Evolutionary conservation across 2,888 invertebrate species (phyloP).

Genomic region (Synergus japonicus): DNA sequence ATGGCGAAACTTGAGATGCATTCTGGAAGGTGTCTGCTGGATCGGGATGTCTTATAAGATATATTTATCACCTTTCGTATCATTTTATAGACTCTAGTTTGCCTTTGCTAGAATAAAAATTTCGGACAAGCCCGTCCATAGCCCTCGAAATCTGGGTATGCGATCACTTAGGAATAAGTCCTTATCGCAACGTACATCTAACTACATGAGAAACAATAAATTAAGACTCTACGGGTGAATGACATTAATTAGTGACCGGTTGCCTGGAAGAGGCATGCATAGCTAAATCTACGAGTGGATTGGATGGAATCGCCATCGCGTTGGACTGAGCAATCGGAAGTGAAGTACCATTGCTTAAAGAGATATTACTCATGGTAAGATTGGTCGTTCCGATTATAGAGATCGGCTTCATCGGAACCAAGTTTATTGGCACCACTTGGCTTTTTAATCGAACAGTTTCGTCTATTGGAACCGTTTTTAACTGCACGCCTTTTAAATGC

Average conservation of each 20-base stretch:
- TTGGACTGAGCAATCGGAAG: conserved; percentile 52
- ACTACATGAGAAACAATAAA: conserved; percentile 69
- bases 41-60: conserved; percentile 56
- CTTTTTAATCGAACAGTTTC: conserved; percentile 69
- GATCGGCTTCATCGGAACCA: conserved; percentile 63
- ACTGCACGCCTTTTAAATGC: conserved; percentile 64
- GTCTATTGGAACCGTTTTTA: conserved; percentile 64
- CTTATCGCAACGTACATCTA: conserved; percentile 53
- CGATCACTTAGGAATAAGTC: conserved; percentile 36
- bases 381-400: conserved; percentile 64
- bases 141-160: conserved; percentile 66
- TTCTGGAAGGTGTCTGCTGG: background rate
- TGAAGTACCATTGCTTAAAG: conserved; percentile 54
- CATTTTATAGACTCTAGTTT: conserved; percentile 62
- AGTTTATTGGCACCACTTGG: conserved; percentile 52
- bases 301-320: conserved; percentile 63
- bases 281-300: conserved; percentile 72
- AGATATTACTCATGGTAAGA: conserved; percentile 60
- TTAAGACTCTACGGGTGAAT: conserved; percentile 70
- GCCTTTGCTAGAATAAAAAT: conserved; percentile 61
- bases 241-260: conserved; percentile 73
- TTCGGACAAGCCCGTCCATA: conserved; percentile 65
- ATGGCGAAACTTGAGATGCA: background rate
- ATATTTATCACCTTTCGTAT: conserved; percentile 62
- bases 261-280: conserved; percentile 73